A percentile compares a stretch with the other conserved stretches of the same genome.
Conservation (phyloP, 2,113 vertebrate genomes). For the Hipposideros armiger region DNA sequence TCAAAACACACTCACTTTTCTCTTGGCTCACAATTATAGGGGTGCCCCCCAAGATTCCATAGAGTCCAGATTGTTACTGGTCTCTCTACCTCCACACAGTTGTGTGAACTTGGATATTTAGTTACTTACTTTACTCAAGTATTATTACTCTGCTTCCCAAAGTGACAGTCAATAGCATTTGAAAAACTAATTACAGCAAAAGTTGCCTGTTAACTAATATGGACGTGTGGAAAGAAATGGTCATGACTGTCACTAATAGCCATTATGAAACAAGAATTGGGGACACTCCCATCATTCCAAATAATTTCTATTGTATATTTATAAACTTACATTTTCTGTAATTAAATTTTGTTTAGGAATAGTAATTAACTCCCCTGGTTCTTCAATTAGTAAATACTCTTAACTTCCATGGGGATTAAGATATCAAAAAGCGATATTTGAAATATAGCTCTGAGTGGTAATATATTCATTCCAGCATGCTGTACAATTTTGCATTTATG, state of each 20-base stretch:
- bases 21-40: background rate
- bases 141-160: background rate
- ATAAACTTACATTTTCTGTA: conserved; percentile 18
- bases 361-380: background rate
- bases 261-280: background rate
- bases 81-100: background rate
- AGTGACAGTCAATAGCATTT: background rate
- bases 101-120: background rate
- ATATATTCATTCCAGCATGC: background rate
- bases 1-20: background rate
- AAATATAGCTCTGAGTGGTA: background rate
- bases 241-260: background rate
- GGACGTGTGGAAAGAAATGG: background rate
- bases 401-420: background rate
- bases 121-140: background rate
- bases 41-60: background rate
- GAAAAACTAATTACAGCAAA: conserved; percentile 40
- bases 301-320: background rate
- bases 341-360: conserved; percentile 29
- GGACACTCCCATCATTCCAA: background rate
- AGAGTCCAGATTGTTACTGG: background rate
- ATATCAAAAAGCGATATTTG: conserved; percentile 10
- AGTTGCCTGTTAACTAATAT: background rate
- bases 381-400: conserved; percentile 44
- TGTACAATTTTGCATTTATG: background rate